Evolutionary conservation across 2,888 invertebrate genomes (phyloP), one percentile per base, ranked within the genome.

Genomic region (Gastrophysa polygoni): DNA sequence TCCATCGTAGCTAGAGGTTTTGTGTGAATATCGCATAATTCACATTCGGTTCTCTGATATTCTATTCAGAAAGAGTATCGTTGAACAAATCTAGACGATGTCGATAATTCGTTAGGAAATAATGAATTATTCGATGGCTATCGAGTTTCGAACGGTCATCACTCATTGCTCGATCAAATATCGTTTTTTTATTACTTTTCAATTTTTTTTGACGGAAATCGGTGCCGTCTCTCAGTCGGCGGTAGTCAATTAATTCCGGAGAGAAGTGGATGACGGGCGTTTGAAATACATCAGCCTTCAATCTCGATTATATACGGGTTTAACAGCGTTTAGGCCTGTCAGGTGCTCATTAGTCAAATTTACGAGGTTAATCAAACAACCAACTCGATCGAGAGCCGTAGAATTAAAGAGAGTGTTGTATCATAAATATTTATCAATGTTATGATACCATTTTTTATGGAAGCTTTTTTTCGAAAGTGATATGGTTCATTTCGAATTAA

Each of bases 281-380:
- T 38, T 47, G 47, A 48, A 48, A 24, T 48, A 57, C 51, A 56
- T 46, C 49, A 57, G 57, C 56, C 63, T 67, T 60, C 60, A 59
- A 62, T 64, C 61, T 64, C 64, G 69, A 69, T 69, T 68, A 69
- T 64, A 54, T 63, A 64, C 66, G 65, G 67, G 63, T 67, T 69
- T 67, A 68, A 65, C 68, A 65, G 67, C 70, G 61, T 63, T 66
- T 67, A 67, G 64, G 51, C 67, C 71, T 69, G 72, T 72, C 72
- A 70, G 64, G 59, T 60, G 61, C 70, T 72, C 71, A 72, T 72
- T 72, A 72, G 69, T 61, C 64, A 66, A 67, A 71, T 72, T 72
- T 71, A 72, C 69, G 70, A 67, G 68, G 62, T 63, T 68, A 71
- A 71, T 72, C 70, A 71, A 69, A 67, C 66, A 63, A 59, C 68